A percentile compares a stretch with the other conserved stretches of the same genome.
phyloP scores from a whole-genome alignment of 2,888 invertebrate species.

The Baccha elongata region DNA sequence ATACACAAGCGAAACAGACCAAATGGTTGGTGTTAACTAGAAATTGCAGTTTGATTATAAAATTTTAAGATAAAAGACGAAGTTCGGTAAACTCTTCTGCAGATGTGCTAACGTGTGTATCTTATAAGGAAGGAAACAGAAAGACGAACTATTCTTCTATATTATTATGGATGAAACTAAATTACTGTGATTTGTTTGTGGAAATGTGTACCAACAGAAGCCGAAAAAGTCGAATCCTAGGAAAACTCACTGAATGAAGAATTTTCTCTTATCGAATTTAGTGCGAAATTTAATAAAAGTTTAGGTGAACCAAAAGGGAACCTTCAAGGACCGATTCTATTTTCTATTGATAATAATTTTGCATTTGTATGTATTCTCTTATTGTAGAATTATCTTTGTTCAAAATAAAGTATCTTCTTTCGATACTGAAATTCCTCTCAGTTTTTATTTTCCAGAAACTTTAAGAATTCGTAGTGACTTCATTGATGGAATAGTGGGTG shows the following conservation, averaged over 20 bases:
- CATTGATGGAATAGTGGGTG: too few relatives aligned
- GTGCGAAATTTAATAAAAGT: too few relatives aligned
- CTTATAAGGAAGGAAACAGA: conserved; percentile 55
- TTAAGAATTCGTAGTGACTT: too few relatives aligned
- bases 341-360: too few relatives aligned
- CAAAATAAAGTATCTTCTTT: too few relatives aligned
- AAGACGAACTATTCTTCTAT: conserved; percentile 4
- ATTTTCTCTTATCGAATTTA: too few relatives aligned
- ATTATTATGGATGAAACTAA: conserved; percentile 15
- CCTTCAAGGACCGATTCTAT: too few relatives aligned
- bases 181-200: conserved; percentile 9
- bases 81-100: not conserved
- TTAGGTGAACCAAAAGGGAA: too few relatives aligned
- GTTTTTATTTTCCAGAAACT: too few relatives aligned
- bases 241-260: not conserved
- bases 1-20: not conserved
- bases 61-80: conserved; percentile 42
- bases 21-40: conserved; percentile 57
- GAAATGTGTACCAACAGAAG: not conserved
- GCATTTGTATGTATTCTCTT: too few relatives aligned
- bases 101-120: conserved; percentile 25
- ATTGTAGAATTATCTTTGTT: too few relatives aligned
- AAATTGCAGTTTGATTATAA: conserved; percentile 68
- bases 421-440: too few relatives aligned
- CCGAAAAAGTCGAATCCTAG: not conserved